A percentile compares a stretch with the other conserved stretches of the same genome.
phyloP scores from a whole-genome alignment of 2,797 vertebrate genomes.

The Sphaeramia orbicularis region DNA sequence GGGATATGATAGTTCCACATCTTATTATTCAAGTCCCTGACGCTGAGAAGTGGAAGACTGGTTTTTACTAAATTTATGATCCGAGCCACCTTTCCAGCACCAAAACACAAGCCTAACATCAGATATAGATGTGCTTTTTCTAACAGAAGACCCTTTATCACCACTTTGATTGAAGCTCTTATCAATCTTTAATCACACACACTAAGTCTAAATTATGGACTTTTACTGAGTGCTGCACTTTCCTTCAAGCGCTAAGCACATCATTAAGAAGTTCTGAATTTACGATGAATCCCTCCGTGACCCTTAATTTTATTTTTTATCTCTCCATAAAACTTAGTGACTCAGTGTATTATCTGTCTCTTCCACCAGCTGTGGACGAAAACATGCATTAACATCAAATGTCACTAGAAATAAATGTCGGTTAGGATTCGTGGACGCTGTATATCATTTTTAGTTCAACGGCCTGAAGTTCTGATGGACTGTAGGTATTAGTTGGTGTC shows the following conservation, averaged over 20 bases:
- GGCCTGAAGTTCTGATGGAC: no score
- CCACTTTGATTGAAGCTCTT: constrained; percentile 7
- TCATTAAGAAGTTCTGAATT: constrained; percentile 37
- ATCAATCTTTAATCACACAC: constrained; percentile 36
- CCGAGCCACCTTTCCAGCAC: no score
- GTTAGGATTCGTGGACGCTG: not conserved
- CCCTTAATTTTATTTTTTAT: constrained; percentile 24
- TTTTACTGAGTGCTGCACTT: constrained; percentile 24
- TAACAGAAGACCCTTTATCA: not conserved
- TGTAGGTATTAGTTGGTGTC: no score
- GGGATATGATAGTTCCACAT: no score
- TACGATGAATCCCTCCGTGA: constrained; percentile 13
- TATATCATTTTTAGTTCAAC: constrained; percentile 12
- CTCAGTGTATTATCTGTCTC: constrained; percentile 10
- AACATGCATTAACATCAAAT: constrained; percentile 15
- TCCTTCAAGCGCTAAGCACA: constrained; percentile 7
- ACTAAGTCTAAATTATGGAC: constrained; percentile 41
- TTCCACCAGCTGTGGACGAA: not conserved
- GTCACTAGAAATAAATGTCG: constrained; percentile 2
- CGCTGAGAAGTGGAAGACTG: no score
- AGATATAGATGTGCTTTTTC: constrained; percentile 3
- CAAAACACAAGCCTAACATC: no score
- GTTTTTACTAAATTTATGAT: no score
- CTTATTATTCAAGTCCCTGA: no score
- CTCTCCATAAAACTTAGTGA: constrained; percentile 33